phyloP scores from a whole-genome alignment of 2,113 vertebrate genomes.

The Progne subis region DNA sequence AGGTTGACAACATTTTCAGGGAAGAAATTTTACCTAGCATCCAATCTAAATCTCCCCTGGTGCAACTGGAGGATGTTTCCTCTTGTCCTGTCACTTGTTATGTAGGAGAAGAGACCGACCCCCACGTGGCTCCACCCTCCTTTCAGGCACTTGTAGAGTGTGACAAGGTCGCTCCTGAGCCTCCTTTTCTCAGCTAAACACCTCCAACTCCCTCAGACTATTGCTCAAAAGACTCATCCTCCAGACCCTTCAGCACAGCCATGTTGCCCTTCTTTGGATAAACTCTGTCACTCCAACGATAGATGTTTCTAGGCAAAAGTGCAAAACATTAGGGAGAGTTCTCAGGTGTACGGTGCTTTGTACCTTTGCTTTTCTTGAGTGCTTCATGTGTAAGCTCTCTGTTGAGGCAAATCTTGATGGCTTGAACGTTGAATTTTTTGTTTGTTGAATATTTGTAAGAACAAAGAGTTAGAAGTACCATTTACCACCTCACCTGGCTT shows the following conservation, averaged over 20 bases:
- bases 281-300: not conserved
- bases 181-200: not conserved
- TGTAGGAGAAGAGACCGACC: rapidly evolving
- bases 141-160: not conserved
- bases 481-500: not conserved
- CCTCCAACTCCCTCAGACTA: not conserved
- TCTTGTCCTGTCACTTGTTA: not conserved
- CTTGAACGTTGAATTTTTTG: not conserved
- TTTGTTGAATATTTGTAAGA: not conserved
- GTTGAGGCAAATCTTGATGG: not conserved
- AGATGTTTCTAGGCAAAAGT: not conserved
- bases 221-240: not conserved
- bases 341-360: not conserved
- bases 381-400: not conserved
- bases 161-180: not conserved
- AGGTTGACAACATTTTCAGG: not conserved
- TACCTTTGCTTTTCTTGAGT: not conserved
- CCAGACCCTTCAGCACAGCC: not conserved
- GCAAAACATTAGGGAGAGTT: not conserved
- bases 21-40: not conserved
- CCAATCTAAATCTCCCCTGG: not conserved
- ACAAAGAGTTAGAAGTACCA: not conserved
- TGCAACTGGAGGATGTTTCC: not conserved
- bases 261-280: not conserved
- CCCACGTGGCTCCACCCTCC: not conserved